Percentiles rank a stretch among this genome's conserved stretches.
phyloP scores from a whole-genome alignment of 1,140 invertebrate species.

The Hesperophylax magnus region DNA sequence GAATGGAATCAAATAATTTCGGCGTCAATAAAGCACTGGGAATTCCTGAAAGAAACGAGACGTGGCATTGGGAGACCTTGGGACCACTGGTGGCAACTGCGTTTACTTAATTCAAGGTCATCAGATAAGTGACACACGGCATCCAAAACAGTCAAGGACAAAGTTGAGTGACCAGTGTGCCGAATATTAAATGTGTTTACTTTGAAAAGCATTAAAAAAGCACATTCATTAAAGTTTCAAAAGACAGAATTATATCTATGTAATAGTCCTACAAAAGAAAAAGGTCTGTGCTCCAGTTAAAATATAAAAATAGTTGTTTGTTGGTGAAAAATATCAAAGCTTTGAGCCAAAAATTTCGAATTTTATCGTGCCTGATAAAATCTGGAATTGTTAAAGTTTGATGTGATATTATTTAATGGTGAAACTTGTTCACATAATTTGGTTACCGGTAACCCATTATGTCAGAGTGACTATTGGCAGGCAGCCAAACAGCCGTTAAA shows the following conservation, averaged over 20 bases:
- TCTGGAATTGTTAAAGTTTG: neutral
- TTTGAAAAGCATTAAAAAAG: no score
- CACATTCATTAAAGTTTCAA: no score
- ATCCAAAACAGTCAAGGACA: constrained; percentile 12
- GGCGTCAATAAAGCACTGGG: neutral
- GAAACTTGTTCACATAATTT: constrained; percentile 3
- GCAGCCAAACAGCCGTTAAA: constrained; percentile 32
- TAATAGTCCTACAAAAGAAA: no score
- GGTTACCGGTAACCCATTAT: constrained; percentile 20
- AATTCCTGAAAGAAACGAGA: neutral
- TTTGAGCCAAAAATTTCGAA: no score
- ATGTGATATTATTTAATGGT: neutral
- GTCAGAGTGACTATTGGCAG: constrained; percentile 30
- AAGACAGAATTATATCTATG: no score
- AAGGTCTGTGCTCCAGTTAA: no score
- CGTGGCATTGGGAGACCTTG: constrained; percentile 1
- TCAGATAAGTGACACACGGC: neutral
- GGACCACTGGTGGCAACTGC: neutral
- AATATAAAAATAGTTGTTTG: no score
- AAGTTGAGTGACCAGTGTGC: constrained; percentile 23
- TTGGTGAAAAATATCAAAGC: no score
- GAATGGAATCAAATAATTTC: constrained; percentile 14
- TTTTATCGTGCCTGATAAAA: no score
- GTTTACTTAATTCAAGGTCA: constrained; percentile 13
- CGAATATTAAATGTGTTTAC: no score